Conservation (phyloP, 2,797 vertebrate species). For the Paguma larvata region DNA sequence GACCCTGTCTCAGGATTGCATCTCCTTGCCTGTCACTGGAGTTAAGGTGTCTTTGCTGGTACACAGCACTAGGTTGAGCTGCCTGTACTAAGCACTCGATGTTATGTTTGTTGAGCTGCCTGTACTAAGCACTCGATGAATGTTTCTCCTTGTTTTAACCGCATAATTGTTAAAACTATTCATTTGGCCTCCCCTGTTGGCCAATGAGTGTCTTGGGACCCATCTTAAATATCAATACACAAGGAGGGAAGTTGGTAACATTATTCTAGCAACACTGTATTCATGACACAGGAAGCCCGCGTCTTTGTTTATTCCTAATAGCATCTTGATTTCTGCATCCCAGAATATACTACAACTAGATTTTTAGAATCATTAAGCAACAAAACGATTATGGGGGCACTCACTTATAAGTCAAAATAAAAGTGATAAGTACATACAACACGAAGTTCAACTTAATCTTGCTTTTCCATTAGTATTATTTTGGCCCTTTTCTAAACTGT, state of each 20-base stretch:
- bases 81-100: not conserved
- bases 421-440: not conserved
- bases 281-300: not conserved
- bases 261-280: not conserved
- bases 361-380: not conserved
- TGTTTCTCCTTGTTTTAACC: not conserved
- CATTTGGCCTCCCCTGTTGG: not conserved
- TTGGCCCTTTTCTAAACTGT: not conserved
- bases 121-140: not conserved
- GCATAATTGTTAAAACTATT: not conserved
- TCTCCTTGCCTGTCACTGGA: not conserved
- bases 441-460: not conserved
- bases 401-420: not conserved
- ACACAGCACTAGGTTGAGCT: not conserved
- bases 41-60: not conserved
- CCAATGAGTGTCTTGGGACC: not conserved
- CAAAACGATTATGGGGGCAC: not conserved
- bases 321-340: not conserved
- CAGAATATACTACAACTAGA: not conserved
- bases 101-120: fast-evolving
- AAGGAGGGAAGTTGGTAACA: not conserved
- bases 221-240: not conserved
- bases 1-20: not conserved
- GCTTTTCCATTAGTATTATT: not conserved
- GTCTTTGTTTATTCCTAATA: not conserved